phyloP scores from a whole-genome alignment of 2,888 invertebrate species.

The Hymenopus coronatus region DNA sequence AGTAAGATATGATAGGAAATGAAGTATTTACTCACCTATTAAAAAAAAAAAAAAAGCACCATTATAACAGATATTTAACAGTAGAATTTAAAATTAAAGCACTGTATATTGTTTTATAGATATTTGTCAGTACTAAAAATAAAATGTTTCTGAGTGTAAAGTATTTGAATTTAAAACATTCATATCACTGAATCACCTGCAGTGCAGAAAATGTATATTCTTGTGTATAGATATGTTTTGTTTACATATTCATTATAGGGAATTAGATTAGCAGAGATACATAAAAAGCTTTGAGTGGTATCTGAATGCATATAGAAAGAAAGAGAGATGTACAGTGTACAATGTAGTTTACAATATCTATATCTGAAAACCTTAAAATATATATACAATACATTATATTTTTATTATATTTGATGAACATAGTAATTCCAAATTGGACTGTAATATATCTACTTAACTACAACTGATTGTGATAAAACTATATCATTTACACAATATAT shows the following conservation, averaged over 20 bases:
- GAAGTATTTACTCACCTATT: neutral
- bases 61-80: neutral
- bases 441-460: neutral
- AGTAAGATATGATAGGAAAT: neutral
- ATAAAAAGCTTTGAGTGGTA: neutral
- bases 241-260: neutral
- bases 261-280: neutral
- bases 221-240: neutral
- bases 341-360: neutral
- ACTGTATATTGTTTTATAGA: neutral
- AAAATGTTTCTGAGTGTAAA: neutral
- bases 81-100: neutral
- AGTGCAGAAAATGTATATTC: neutral
- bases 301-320: neutral
- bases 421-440: neutral
- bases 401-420: neutral
- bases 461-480: neutral
- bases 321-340: neutral
- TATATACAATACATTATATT: neutral
- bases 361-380: neutral
- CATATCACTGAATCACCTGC: neutral
- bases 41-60: neutral
- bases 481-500: neutral
- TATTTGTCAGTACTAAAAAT: neutral
- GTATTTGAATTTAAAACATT: neutral